Percentiles rank a stretch among this genome's conserved stretches.
Conservation (phyloP, 1,140 invertebrate species). For the Zophobas morio region DNA sequence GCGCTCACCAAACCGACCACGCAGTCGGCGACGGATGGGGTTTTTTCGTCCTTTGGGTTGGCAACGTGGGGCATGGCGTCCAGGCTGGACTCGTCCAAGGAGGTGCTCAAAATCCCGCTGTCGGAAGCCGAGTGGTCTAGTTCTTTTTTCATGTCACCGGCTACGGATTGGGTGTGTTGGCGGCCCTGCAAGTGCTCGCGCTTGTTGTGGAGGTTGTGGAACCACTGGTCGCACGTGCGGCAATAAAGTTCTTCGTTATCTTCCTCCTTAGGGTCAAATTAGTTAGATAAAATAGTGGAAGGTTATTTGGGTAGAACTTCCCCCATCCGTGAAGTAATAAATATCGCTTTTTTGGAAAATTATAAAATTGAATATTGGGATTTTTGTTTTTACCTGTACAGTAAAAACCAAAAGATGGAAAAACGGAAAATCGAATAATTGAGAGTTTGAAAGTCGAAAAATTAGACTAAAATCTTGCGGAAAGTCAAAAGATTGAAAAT, state of each 20-base stretch:
- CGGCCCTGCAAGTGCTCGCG: conserved; percentile 73
- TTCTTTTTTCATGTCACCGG: conserved; percentile 64
- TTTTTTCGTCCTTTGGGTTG: conserved; percentile 15
- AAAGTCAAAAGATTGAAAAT: too few species aligned
- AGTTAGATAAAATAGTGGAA: not conserved
- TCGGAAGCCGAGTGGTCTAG: conserved; percentile 54
- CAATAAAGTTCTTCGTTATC: conserved; percentile 74
- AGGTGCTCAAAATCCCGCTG: conserved; percentile 60
- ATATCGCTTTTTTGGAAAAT: too few species aligned
- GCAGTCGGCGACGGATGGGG: conserved; percentile 59
- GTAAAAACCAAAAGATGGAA: too few species aligned
- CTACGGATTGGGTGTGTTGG: conserved; percentile 70
- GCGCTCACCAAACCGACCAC: conserved; percentile 63
- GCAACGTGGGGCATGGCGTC: conserved; percentile 60
- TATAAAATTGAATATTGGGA: too few species aligned
- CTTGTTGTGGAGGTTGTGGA: conserved; percentile 74
- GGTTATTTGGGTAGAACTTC: too few species aligned
- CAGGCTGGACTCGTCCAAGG: conserved; percentile 67
- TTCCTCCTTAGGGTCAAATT: conserved; percentile 67
- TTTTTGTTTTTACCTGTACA: too few species aligned
- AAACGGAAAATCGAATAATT: too few species aligned
- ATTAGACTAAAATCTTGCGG: too few species aligned
- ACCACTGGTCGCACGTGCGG: conserved; percentile 73
- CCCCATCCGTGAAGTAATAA: too few species aligned
- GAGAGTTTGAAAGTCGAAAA: too few species aligned